A percentile compares a stretch with the other conserved stretches of the same genome.
Evolutionary conservation across 2,888 invertebrate genomes (phyloP).

Genomic region (Ennomos erosarius): DNA sequence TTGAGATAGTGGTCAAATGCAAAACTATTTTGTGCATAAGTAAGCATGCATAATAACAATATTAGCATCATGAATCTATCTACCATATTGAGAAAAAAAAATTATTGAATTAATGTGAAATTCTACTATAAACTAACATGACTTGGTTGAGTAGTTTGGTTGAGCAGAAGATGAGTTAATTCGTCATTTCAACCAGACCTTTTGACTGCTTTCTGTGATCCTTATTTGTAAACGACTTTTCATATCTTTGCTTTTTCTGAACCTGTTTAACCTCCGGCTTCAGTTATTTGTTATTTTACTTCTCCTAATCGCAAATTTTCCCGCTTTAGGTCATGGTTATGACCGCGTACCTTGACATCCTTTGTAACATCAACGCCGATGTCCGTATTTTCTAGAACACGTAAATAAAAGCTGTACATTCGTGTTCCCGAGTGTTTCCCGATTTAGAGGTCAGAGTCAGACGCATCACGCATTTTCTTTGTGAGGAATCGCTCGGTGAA

Average conservation of each 20-base stretch:
- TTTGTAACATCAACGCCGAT: slow-evolving; percentile 33
- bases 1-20: too few species aligned
- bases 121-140: too few species aligned
- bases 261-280: too few species aligned
- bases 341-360: slow-evolving; percentile 51
- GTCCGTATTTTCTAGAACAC: slow-evolving; percentile 37
- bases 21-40: too few species aligned
- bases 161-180: too few species aligned
- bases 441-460: slow-evolving; percentile 69
- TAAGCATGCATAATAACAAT: too few species aligned
- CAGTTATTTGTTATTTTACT: slow-evolving; percentile 3
- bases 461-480: slow-evolving; percentile 71
- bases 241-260: not conserved
- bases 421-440: slow-evolving; percentile 57
- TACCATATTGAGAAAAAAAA: too few species aligned
- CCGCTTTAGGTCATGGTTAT: slow-evolving; percentile 44
- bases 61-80: too few species aligned
- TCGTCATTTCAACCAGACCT: too few species aligned
- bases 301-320: slow-evolving; percentile 32
- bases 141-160: too few species aligned
- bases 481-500: slow-evolving; percentile 77
- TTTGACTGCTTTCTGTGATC: too few species aligned
- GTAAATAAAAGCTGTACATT: slow-evolving; percentile 46
- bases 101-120: too few species aligned
- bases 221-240: not conserved